These are phyloP conservation scores for Polymixis lichenea DNA, from an alignment of 2,888 invertebrate genomes.

Conservation along the genomic window DNA sequence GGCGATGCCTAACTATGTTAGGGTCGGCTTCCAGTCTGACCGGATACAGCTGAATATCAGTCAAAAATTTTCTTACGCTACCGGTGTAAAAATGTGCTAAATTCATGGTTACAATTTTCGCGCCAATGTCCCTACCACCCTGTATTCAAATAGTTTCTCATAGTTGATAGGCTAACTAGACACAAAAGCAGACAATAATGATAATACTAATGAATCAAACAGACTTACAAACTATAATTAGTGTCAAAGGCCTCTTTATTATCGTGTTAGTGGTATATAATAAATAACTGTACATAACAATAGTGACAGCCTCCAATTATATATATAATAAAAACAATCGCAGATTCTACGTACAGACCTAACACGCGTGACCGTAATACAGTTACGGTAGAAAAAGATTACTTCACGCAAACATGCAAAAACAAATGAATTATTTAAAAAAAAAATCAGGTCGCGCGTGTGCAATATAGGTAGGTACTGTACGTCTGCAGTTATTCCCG, in stretches of 20 bases:
- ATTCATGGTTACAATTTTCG: too few species aligned
- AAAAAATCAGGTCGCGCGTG: too few species aligned
- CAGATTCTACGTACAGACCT: neutral
- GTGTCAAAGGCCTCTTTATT: slow-evolving; percentile 32
- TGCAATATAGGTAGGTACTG: too few species aligned
- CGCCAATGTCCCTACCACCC: too few species aligned
- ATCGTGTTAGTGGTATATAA: slow-evolving; percentile 4
- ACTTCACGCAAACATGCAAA: slow-evolving; percentile 2
- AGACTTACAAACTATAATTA: slow-evolving; percentile 12
- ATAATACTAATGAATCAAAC: neutral
- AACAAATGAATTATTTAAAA: neutral
- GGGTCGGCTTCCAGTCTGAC: too few species aligned
- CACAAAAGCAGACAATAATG: neutral
- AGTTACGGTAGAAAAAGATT: slow-evolving; percentile 1
- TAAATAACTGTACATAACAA: slow-evolving; percentile 46
- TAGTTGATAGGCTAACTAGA: neutral
- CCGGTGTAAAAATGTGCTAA: too few species aligned
- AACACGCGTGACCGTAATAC: neutral
- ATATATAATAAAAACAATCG: slow-evolving; percentile 42
- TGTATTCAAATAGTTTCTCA: neutral
- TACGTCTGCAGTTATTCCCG: too few species aligned
- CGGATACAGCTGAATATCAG: too few species aligned
- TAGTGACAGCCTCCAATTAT: slow-evolving; percentile 49
- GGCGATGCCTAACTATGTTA: too few species aligned
- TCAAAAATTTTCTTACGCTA: too few species aligned